Base-by-base conservation (phyloP, 2,888 invertebrate genomes). In the Auanema freiburgensis region DNA sequence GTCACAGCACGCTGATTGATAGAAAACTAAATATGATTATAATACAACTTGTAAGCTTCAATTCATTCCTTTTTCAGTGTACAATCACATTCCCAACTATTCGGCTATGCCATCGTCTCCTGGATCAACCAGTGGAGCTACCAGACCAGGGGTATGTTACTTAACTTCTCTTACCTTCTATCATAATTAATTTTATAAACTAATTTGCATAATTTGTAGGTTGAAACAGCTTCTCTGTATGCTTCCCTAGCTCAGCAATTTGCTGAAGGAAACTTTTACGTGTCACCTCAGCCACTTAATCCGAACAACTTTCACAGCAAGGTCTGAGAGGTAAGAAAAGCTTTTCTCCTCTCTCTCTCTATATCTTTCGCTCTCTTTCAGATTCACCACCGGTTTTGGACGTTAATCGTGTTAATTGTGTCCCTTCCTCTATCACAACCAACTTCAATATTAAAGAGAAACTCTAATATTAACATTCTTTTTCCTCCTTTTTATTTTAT, bases 51-150 rank as follows among this genome's bases (percentile, higher is more conserved):
- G 5, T 46, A 5, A 21, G n/a, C 21, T 16, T 18, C 10, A 3
- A 18, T 46, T 5, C 21, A 46, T 18, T 5, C 46, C 4, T 16
- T 50, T 71, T 71, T 54, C 67, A 73, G 73, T 68, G 11, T 71
- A 67, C 67, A 69, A 69, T 57, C 65, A 56, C 44, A 63, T 73
- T 44, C 66, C 69, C 24, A 65, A 57, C 55, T 73, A 71, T 46
- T 60, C 72, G 59, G 71, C 67, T 41, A 61, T 73, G 8, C 62
- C 65, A 14, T 46, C 65, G 21, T 62, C 62, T 18, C 62, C 65
- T 25, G 61, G 60, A n/a, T 60, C 65, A 12, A 52, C 60, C 10
- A 59, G 49, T 41, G 61, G 57, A 42, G 16, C 46, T 14, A 57
- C 43, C 11, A n/a, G 54, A 16, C 54, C 33, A 16, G 57, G 50